Conservation (phyloP, 92 coral and sea anemone species). For the Phymanthus crucifer region DNA sequence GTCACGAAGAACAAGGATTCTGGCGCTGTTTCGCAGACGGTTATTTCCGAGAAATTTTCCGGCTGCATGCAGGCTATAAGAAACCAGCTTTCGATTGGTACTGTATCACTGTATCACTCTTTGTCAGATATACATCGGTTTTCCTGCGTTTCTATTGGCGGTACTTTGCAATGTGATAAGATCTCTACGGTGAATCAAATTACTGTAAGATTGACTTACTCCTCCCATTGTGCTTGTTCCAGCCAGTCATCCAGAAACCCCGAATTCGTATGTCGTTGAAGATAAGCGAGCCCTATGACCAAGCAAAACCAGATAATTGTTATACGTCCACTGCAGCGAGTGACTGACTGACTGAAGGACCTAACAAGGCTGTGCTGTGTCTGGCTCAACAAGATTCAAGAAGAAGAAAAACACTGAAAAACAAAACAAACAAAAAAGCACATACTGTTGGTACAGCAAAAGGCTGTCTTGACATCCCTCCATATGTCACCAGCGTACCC, state of each 20-base stretch:
- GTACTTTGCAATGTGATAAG: no score
- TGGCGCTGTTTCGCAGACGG: no score
- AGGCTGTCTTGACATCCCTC: slow-evolving; percentile 98
- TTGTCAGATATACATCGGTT: neutral
- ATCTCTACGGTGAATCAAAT: no score
- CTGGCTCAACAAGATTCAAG: no score
- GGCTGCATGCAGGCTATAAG: no score
- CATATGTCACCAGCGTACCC: slow-evolving; percentile 93
- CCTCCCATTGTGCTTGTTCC: slow-evolving; percentile 67
- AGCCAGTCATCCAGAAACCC: slow-evolving; percentile 95
- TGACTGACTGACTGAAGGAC: neutral
- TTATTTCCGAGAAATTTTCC: no score
- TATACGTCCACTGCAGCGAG: neutral
- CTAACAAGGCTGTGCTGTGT: neutral
- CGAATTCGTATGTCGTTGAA: slow-evolving; percentile 75
- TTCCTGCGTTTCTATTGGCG: no score
- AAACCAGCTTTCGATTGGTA: no score
- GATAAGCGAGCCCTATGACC: slow-evolving; percentile 71
- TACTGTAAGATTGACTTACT: slow-evolving; percentile 50
- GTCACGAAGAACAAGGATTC: no score
- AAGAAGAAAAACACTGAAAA: neutral
- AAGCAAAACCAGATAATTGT: neutral
- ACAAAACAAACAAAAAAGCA: neutral
- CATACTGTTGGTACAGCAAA: slow-evolving; percentile 97
- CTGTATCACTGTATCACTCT: neutral